Conservation (phyloP, 2,888 invertebrate species). For the Rhabditoides inermis region DNA sequence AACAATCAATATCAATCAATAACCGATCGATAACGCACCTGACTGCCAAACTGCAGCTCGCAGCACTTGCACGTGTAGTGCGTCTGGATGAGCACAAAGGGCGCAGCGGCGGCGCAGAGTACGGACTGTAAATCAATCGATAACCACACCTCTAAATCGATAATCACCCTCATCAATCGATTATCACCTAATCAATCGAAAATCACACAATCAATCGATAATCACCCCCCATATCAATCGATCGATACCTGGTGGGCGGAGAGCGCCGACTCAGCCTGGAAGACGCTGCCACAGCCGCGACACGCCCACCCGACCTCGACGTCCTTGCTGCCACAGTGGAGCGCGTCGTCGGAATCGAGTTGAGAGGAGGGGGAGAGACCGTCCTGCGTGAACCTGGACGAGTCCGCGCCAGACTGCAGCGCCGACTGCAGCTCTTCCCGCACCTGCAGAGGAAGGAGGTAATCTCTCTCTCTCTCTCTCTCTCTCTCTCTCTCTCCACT, state of each 20-base stretch:
- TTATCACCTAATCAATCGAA: not conserved
- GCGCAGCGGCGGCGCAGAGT: not conserved
- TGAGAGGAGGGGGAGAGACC: conserved; percentile 8
- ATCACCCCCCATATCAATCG: conserved; percentile 19
- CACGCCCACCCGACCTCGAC: conserved; percentile 53
- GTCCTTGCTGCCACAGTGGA: not conserved
- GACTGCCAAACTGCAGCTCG: conserved; percentile 33
- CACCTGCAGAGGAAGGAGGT: not conserved
- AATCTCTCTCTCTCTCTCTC: conserved; percentile 9
- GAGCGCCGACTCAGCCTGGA: conserved; percentile 45
- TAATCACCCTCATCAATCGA: conserved; percentile 1
- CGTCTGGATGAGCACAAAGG: conserved; percentile 40
- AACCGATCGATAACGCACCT: conserved; percentile 37
- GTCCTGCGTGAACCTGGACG: conserved; percentile 25
- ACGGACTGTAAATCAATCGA: not conserved
- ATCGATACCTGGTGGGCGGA: conserved; percentile 42
- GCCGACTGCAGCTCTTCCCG: too few relatives aligned
- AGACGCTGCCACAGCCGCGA: conserved; percentile 46
- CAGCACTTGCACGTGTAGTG: conserved; percentile 47
- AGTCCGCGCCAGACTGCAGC: too few relatives aligned
- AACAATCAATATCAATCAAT: too few relatives aligned
- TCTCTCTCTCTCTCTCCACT: conserved; percentile 47
- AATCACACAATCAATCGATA: conserved; percentile 1
- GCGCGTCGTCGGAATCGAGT: not conserved
- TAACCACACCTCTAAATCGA: not conserved